Conservation (phyloP, 1,140 invertebrate species). For the Ptiloglossa arizonensis region DNA sequence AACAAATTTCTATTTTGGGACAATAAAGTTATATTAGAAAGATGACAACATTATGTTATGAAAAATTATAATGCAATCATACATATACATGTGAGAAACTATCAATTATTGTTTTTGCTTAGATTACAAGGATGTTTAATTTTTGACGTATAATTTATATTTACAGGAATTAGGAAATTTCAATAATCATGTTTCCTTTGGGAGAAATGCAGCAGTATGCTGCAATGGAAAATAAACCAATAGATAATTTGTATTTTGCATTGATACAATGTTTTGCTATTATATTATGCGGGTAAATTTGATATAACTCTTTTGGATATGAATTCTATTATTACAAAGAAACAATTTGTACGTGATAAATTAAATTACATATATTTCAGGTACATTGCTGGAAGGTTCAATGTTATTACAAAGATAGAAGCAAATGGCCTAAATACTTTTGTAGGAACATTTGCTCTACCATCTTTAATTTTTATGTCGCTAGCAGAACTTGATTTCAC, state of each 20-base stretch:
- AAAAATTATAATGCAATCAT: constrained; percentile 32
- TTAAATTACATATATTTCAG: constrained; percentile 82
- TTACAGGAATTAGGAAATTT: constrained; percentile 26
- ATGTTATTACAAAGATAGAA: constrained; percentile 92
- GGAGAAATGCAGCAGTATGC: not conserved
- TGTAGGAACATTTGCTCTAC: constrained; percentile 95
- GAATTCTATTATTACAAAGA: constrained; percentile 1
- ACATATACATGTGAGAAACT: not conserved
- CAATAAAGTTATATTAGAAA: constrained; percentile 20
- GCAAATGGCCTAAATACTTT: constrained; percentile 96
- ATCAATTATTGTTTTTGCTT: not conserved
- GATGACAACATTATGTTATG: constrained; percentile 46
- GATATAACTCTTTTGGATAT: constrained; percentile 25
- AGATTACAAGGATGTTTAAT: not conserved
- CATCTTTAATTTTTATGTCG: constrained; percentile 95
- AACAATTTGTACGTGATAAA: constrained; percentile 9
- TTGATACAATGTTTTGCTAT: constrained; percentile 95
- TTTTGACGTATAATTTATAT: constrained; percentile 1
- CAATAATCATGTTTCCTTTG: constrained; percentile 16
- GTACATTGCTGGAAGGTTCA: constrained; percentile 93
- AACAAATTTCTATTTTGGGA: constrained; percentile 7
- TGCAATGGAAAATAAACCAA: constrained; percentile 75
- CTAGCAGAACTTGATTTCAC: constrained; percentile 92
- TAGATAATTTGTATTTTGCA: constrained; percentile 94
- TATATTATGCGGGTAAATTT: constrained; percentile 91